Conservation (phyloP, 2,888 invertebrate species). For the Phoenoteleia sp. region DNA sequence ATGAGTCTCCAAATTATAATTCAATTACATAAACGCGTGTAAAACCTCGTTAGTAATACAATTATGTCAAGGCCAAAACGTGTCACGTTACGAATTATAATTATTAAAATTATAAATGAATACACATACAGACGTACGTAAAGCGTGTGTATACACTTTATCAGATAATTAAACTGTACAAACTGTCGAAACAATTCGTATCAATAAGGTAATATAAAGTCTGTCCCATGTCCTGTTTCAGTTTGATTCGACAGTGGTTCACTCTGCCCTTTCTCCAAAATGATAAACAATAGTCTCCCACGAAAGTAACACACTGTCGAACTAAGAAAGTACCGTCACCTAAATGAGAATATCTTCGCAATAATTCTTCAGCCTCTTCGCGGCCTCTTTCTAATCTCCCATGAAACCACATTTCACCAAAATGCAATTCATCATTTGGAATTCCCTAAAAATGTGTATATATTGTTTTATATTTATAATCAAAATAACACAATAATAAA, state of each 20-base stretch:
- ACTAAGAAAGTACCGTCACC: slow-evolving; percentile 91
- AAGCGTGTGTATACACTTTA: slow-evolving; percentile 68
- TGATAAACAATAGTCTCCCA: slow-evolving; percentile 98
- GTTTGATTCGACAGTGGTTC: slow-evolving; percentile 96
- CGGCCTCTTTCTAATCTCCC: slow-evolving; percentile 95
- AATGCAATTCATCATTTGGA: slow-evolving; percentile 96
- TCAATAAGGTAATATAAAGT: slow-evolving; percentile 97
- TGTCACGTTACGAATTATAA: slow-evolving; percentile 47
- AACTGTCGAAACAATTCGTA: slow-evolving; percentile 95
- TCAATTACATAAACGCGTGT: slow-evolving; percentile 28
- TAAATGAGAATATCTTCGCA: slow-evolving; percentile 88
- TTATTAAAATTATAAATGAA: slow-evolving; percentile 64
- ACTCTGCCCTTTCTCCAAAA: slow-evolving; percentile 97
- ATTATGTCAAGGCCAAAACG: slow-evolving; percentile 14
- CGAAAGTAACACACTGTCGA: slow-evolving; percentile 97
- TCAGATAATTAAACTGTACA: slow-evolving; percentile 88
- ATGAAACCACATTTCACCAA: slow-evolving; percentile 98
- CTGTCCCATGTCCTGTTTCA: slow-evolving; percentile 95
- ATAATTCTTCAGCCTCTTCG: slow-evolving; percentile 89
- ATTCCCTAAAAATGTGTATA: slow-evolving; percentile 88
- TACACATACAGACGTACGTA: slow-evolving; percentile 46
- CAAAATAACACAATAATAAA: not conserved
- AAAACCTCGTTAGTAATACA: slow-evolving; percentile 24
- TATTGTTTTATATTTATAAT: too few species aligned
- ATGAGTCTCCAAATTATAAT: slow-evolving; percentile 33